These are phyloP conservation scores for Pollenia griseotomentosa DNA, from an alignment of 2,888 invertebrate genomes.

Conservation along the genomic window DNA sequence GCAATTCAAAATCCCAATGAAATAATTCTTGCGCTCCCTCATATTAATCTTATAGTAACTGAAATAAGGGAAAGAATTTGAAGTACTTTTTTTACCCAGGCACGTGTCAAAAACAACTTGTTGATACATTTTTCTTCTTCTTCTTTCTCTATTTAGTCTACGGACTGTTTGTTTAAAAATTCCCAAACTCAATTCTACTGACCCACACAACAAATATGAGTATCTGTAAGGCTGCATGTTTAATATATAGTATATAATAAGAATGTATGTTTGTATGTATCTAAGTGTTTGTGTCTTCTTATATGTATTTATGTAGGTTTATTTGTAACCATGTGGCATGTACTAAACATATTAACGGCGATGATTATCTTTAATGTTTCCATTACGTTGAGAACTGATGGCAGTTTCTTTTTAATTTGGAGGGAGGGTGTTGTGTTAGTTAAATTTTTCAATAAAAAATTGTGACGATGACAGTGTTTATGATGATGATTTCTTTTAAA, in stretches of 20 bases:
- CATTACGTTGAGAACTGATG: slow-evolving; percentile 11
- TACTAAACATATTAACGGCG: slow-evolving; percentile 20
- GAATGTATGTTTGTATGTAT: neutral
- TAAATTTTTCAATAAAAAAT: slow-evolving; percentile 40
- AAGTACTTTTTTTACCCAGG: neutral
- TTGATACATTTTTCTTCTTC: neutral
- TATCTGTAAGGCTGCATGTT: neutral
- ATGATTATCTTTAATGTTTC: slow-evolving; percentile 43
- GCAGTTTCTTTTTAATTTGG: neutral
- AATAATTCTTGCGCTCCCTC: neutral
- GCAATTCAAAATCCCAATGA: neutral
- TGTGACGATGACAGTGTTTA: slow-evolving; percentile 36
- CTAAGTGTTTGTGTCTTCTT: neutral
- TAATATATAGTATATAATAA: neutral
- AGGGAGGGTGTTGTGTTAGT: slow-evolving; percentile 8
- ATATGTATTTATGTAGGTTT: neutral
- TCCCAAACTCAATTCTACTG: slow-evolving; percentile 12
- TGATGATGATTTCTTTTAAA: slow-evolving; percentile 30
- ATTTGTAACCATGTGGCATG: slow-evolving; percentile 12
- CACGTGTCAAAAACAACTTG: slow-evolving; percentile 27
- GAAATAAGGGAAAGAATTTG: neutral
- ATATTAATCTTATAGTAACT: neutral
- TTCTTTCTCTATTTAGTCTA: neutral
- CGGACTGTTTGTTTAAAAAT: neutral
- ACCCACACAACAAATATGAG: slow-evolving; percentile 13